Evolutionary conservation across 92 coral and sea anemone genomes (phyloP).

Genomic region (Porites lobata): DNA sequence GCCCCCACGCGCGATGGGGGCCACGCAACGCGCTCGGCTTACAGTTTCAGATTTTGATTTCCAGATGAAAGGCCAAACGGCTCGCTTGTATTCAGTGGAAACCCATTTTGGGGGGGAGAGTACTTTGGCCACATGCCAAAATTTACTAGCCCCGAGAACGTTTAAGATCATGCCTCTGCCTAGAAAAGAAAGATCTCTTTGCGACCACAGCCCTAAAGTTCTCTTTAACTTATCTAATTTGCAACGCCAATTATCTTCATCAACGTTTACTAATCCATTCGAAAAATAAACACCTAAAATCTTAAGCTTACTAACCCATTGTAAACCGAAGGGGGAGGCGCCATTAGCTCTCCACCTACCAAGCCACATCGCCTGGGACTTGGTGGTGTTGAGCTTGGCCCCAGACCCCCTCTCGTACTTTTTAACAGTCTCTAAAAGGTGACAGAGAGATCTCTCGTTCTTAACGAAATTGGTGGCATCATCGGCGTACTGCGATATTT

Average conservation of each 20-base stretch:
- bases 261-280: background rate
- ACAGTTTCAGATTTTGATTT: background rate
- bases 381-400: slow-evolving; percentile 1
- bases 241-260: too few relatives aligned
- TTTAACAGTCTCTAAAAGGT: background rate
- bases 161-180: background rate
- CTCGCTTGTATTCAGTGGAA: too few relatives aligned
- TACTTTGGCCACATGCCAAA: slow-evolving; percentile 12
- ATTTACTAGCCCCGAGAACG: background rate
- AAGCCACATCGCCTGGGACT: slow-evolving; percentile 31
- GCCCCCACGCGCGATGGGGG: background rate
- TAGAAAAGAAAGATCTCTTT: background rate
- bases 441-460: background rate
- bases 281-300: background rate
- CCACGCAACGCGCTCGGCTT: background rate
- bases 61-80: background rate
- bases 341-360: too few relatives aligned
- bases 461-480: slow-evolving; percentile 23
- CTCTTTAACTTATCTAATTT: too few relatives aligned
- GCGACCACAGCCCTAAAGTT: too few relatives aligned
- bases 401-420: background rate
- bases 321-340: too few relatives aligned
- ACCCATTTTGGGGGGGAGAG: slow-evolving; percentile 10
- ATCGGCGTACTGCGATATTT: slow-evolving; percentile 21
- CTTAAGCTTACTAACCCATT: too few relatives aligned